These are phyloP conservation scores for Ferrisia virgata DNA, from an alignment of 2,888 invertebrate species.

Conservation along the genomic window DNA sequence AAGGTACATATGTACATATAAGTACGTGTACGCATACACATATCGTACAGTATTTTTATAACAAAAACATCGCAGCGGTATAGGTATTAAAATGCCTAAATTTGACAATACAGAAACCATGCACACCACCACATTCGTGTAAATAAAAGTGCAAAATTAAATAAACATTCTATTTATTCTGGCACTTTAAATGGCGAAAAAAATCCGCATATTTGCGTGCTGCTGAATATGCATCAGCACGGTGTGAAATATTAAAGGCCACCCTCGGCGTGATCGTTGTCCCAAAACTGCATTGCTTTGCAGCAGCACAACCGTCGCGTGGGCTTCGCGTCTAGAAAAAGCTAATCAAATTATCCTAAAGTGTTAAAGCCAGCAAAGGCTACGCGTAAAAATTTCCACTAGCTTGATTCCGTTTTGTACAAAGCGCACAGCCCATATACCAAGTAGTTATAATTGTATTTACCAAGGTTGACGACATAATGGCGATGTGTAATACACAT, in stretches of 20 bases:
- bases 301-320: neutral
- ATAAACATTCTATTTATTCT: too few relatives aligned
- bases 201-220: too few relatives aligned
- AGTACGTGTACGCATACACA: neutral
- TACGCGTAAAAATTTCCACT: neutral
- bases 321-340: too few relatives aligned
- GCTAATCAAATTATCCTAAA: neutral
- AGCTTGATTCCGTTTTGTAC: neutral
- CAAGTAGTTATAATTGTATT: neutral
- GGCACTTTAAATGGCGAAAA: too few relatives aligned
- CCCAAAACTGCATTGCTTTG: neutral
- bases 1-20: neutral
- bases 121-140: too few relatives aligned
- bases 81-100: too few relatives aligned
- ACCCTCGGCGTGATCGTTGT: neutral
- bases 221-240: neutral
- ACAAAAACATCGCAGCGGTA: too few relatives aligned
- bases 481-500: neutral
- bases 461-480: constrained; percentile 10
- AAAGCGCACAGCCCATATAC: neutral
- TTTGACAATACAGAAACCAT: too few relatives aligned
- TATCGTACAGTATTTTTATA: too few relatives aligned
- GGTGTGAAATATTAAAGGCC: neutral
- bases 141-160: too few relatives aligned
- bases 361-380: neutral